phyloP scores from a whole-genome alignment of 1,140 invertebrate species.

The Drosophila baimaii region DNA sequence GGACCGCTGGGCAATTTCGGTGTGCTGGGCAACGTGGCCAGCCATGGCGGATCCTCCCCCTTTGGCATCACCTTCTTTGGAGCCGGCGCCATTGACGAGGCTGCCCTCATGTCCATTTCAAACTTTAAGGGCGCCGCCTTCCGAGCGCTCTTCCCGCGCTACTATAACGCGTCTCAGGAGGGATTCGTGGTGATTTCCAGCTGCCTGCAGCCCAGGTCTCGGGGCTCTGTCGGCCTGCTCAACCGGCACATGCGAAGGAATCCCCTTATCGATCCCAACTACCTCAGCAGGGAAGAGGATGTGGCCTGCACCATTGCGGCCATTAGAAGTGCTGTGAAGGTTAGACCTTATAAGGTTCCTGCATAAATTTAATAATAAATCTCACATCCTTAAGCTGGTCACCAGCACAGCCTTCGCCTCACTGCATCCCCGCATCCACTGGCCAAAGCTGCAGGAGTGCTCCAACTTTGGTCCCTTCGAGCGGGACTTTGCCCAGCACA shows the following conservation, averaged over 20 bases:
- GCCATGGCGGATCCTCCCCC: constrained; percentile 63
- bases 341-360: not conserved
- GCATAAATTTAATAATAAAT: not conserved
- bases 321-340: constrained; percentile 86
- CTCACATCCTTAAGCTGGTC: constrained; percentile 61
- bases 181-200: constrained; percentile 88
- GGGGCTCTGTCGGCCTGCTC: constrained; percentile 87
- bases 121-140: constrained; percentile 88
- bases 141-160: constrained; percentile 87
- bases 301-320: constrained; percentile 87
- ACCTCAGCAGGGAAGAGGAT: constrained; percentile 87
- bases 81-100: constrained; percentile 88
- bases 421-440: constrained; percentile 87
- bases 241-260: constrained; percentile 86
- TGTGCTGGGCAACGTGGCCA: constrained; percentile 85
- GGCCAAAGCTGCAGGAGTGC: constrained; percentile 87
- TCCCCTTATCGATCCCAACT: constrained; percentile 91
- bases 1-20: constrained; percentile 87
- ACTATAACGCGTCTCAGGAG: constrained; percentile 87
- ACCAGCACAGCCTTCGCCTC: constrained; percentile 86
- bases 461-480: constrained; percentile 79
- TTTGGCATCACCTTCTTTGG: constrained; percentile 88
- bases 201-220: constrained; percentile 88
- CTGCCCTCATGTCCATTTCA: constrained; percentile 87
- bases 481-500: constrained; percentile 64